These are phyloP conservation scores for Dichetophora obliterata DNA, from an alignment of 2,888 invertebrate species.

Conservation along the genomic window DNA sequence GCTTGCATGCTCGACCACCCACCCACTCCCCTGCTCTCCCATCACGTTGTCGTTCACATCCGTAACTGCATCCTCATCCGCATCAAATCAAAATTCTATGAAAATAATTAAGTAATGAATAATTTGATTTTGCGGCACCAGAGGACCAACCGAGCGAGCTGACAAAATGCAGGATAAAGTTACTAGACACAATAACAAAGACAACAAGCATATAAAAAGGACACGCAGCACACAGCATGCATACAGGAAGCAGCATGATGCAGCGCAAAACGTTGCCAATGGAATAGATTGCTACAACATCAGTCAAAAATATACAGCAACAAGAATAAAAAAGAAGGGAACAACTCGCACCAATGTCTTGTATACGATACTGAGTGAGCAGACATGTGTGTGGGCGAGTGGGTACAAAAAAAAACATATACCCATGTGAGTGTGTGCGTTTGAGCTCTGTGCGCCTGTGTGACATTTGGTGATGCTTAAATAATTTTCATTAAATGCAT, in stretches of 20 bases:
- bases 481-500: constrained; percentile 32
- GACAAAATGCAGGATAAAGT: not conserved
- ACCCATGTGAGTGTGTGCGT: constrained; percentile 10
- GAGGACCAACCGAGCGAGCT: not conserved
- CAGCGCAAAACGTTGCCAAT: not conserved
- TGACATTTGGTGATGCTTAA: constrained; percentile 41
- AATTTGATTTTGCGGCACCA: constrained; percentile 23
- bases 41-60: not conserved
- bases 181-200: not conserved
- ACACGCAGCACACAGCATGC: not conserved
- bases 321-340: constrained; percentile 32
- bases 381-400: too few species aligned
- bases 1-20: not conserved
- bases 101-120: constrained; percentile 37
- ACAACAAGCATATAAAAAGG: not conserved
- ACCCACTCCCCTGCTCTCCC: not conserved
- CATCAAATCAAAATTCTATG: constrained; percentile 23
- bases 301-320: constrained; percentile 1
- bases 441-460: constrained; percentile 38
- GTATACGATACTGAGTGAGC: too few species aligned
- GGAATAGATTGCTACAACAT: not conserved
- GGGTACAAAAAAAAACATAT: too few species aligned
- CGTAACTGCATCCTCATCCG: not conserved
- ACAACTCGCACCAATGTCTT: constrained; percentile 25
- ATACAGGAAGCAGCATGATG: not conserved